Base-by-base conservation (phyloP, 2,113 vertebrate genomes). In the Corythoichthys intestinalis region DNA sequence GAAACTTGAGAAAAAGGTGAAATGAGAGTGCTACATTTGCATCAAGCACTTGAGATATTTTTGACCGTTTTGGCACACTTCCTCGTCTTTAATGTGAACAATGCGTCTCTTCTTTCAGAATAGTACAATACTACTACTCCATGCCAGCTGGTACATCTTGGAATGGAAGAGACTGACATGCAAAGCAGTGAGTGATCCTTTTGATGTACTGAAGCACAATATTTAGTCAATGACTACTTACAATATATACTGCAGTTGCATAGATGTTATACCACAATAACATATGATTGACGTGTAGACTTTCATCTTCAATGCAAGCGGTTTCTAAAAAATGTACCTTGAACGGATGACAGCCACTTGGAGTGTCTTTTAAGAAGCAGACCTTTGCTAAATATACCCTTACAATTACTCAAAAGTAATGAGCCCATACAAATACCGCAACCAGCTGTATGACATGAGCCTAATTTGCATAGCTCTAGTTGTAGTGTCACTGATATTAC, bases 1-100 rank as follows among this genome's bases (percentile, higher is more conserved):
- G 44, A 61, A 73, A 75, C 76, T 14, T 20, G 10, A 74, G 66
- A 86, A 78, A 88, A 88, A 91, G 85, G 85, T 85, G 90, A 92
- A 90, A 89, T 85, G 89, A 90, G 71, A 88, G 61, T 71, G 74
- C 67, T 79, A 65, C 47, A 89, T 90, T 91, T 90, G 84, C 85
- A 89, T 90, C 69, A 63, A 81, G 70, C 28, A 74, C 80, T 59
- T 61, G 57, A 71, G 72, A 83, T 90, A 88, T 91, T 88, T 91
- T 88, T 83, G 80, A n/a, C 14, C 71, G 64, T 15, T 3, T 4
- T n/a, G 68, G 52, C 66, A 4, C 49, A 60, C 84, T 91, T 92
- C 89, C 86, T 79, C 76, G 83, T 88, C 88, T 76, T 70, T 61
- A 41, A 75, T 62, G 49, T 70, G 49, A 58, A 47, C 44, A 63